Conservation (phyloP, 2,113 vertebrate species). For the Salminus brasiliensis region DNA sequence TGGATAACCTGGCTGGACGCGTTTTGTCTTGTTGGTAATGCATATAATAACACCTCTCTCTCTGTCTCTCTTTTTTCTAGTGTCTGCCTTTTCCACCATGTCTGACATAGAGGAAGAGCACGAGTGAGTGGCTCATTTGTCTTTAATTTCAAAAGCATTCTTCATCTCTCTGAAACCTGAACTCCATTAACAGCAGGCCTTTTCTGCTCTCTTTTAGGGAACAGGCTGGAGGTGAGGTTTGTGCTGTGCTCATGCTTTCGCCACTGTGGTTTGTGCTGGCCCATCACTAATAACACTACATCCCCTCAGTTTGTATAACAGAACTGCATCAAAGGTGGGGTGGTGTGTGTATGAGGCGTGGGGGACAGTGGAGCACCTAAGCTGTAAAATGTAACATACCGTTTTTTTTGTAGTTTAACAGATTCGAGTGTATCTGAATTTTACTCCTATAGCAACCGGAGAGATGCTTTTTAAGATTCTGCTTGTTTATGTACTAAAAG, state of each 20-base stretch:
- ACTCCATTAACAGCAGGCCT: not conserved
- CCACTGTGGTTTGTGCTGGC: not conserved
- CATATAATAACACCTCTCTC: not conserved
- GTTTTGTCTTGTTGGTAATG: not conserved
- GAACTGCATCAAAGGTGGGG: no score
- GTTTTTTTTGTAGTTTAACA: no score
- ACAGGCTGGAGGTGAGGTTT: constrained; percentile 5
- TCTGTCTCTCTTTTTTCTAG: not conserved
- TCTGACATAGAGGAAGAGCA: not conserved
- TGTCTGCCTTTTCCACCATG: not conserved
- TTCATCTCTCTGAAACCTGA: not conserved
- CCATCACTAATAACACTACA: not conserved
- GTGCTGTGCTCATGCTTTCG: not conserved
- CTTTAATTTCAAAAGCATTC: not conserved
- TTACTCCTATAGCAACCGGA: no score
- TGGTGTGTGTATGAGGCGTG: no score
- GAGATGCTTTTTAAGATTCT: no score
- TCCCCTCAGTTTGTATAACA: not conserved
- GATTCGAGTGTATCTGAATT: no score
- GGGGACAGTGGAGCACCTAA: no score
- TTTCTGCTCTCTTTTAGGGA: not conserved
- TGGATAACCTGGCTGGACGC: not conserved
- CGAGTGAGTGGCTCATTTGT: not conserved
- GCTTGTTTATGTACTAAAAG: no score
- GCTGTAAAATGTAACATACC: no score